These are phyloP conservation scores for Zelostemma sp. DNA, from an alignment of 1,140 invertebrate species.

Conservation along the genomic window DNA sequence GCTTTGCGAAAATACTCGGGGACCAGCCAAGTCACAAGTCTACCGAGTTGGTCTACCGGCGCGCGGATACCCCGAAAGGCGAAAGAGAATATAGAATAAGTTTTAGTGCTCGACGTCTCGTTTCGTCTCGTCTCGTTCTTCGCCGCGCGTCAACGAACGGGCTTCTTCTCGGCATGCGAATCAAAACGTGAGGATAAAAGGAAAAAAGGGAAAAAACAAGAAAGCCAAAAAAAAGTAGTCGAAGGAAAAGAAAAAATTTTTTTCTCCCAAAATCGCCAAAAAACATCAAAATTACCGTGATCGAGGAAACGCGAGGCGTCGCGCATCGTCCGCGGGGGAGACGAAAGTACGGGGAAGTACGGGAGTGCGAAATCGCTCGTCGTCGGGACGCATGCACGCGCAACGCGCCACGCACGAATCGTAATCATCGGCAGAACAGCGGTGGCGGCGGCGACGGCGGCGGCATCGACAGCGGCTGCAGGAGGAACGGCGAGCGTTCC, in stretches of 20 bases:
- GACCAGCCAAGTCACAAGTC: conserved; percentile 20
- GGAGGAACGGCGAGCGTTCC: not conserved
- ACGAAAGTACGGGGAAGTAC: conserved; percentile 12
- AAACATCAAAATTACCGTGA: too few relatives aligned
- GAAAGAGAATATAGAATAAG: conserved; percentile 59
- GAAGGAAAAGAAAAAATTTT: too few relatives aligned
- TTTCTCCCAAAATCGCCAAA: too few relatives aligned
- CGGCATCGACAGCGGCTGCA: not conserved
- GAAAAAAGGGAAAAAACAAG: too few relatives aligned
- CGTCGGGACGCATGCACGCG: conserved; percentile 38
- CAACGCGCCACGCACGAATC: conserved; percentile 26
- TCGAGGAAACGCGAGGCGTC: conserved; percentile 27
- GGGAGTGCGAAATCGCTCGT: conserved; percentile 32
- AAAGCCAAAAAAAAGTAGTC: too few relatives aligned
- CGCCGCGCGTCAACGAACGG: too few relatives aligned
- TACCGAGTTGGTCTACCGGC: conserved; percentile 67
- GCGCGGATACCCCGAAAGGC: conserved; percentile 63
- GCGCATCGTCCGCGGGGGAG: conserved; percentile 24
- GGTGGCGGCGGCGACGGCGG: too few relatives aligned
- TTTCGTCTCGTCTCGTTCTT: too few relatives aligned
- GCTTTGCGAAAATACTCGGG: conserved; percentile 63
- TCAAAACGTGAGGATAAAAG: too few relatives aligned
- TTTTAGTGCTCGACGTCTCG: too few relatives aligned
- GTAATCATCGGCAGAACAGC: too few relatives aligned
- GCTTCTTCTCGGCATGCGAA: too few relatives aligned